These are phyloP conservation scores for Pachyuromys duprasi DNA, from an alignment of 2,797 vertebrate species.

Conservation along the genomic window DNA sequence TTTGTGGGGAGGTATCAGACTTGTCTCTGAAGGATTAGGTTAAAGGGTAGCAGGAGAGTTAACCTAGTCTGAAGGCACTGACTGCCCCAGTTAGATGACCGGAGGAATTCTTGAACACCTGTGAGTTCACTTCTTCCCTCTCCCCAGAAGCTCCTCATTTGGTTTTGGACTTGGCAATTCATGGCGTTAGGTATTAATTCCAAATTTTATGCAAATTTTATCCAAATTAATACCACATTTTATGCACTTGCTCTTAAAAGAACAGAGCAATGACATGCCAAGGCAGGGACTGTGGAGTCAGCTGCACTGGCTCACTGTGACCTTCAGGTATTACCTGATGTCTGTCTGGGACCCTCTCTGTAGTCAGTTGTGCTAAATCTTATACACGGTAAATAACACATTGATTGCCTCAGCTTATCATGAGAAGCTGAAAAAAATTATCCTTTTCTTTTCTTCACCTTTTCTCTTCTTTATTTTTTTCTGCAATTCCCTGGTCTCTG, in stretches of 20 bases:
- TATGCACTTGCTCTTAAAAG: background rate
- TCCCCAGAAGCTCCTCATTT: background rate
- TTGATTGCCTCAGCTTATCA: background rate
- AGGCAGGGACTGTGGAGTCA: background rate
- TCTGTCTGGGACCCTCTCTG: background rate
- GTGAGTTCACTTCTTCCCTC: background rate
- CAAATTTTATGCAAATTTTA: no score
- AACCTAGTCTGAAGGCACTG: background rate
- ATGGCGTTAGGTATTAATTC: background rate
- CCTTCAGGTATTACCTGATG: background rate
- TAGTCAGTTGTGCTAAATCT: background rate
- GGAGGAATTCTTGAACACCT: background rate
- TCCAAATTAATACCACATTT: background rate
- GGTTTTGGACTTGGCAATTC: background rate
- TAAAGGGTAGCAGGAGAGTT: background rate
- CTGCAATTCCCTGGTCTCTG: background rate
- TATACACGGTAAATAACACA: background rate
- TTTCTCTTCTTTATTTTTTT: background rate
- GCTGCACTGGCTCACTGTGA: background rate
- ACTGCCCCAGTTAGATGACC: background rate
- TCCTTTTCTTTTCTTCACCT: background rate
- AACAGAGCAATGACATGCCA: background rate
- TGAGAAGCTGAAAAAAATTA: slow-evolving; percentile 12
- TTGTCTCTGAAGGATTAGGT: background rate
- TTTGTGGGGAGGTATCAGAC: slow-evolving; percentile 19